Percentiles rank a stretch among this genome's conserved stretches.
These are phyloP conservation scores for Scolopax mira DNA, from an alignment of 2,113 vertebrate species.

Conservation along the genomic window DNA sequence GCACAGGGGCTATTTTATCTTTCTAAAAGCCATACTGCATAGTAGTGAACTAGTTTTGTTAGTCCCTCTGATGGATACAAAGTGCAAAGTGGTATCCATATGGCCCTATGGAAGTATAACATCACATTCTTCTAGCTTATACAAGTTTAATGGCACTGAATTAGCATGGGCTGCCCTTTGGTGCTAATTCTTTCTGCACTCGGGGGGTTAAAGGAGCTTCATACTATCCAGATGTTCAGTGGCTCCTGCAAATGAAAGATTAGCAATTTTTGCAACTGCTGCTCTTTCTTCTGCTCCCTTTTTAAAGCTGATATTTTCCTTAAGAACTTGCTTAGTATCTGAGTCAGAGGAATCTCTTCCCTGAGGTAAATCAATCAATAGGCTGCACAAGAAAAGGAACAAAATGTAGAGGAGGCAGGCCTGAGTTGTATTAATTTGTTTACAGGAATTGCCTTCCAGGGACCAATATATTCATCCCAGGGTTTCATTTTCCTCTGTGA, in stretches of 20 bases:
- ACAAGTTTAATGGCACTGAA: conserved; percentile 74
- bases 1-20: conserved; percentile 40
- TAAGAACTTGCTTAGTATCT: conserved; percentile 76
- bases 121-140: conserved; percentile 67
- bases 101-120: conserved; percentile 64
- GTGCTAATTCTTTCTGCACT: conserved; percentile 76
- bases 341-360: conserved; percentile 77
- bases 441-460: conserved; percentile 49
- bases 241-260: conserved; percentile 79
- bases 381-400: conserved; percentile 63
- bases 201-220: conserved; percentile 73
- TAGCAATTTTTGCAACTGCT: conserved; percentile 73
- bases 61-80: conserved; percentile 59
- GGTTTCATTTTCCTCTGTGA: conserved; percentile 51
- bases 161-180: conserved; percentile 77
- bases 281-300: conserved; percentile 69
- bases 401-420: conserved; percentile 59
- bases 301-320: conserved; percentile 79
- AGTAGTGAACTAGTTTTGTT: conserved; percentile 37
- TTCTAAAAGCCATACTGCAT: conserved; percentile 17
- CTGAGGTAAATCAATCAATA: conserved; percentile 80
- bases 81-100: conserved; percentile 62
- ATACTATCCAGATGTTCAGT: conserved; percentile 78
- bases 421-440: conserved; percentile 70
- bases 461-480: conserved; percentile 34